Base-by-base conservation (phyloP, 2,888 invertebrate genomes). In the Allophyes oxyacanthae region DNA sequence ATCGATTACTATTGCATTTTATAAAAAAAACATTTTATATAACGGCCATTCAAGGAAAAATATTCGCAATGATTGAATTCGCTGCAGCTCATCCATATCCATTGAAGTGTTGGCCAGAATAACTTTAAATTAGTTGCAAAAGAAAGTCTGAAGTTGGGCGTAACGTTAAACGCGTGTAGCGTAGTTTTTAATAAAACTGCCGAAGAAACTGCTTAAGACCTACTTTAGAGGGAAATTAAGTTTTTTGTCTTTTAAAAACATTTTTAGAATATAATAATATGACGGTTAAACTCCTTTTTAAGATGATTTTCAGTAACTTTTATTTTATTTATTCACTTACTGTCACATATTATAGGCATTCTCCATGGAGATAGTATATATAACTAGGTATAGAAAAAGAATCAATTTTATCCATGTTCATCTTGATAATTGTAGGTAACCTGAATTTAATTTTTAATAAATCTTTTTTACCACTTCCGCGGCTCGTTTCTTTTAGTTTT, bases 1-100 rank as follows among this genome's bases (percentile, higher is more conserved):
- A 54, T 57, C 72, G 75, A 77, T 81, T 75, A 72, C 56, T 59
- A 75, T 75, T 71, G 20, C 20, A 20, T 20, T 20, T 62, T 59
- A 64, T 60, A 64, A 65, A 72, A 64, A 50, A 30, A 36, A 6
- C 25, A 14, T 42, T 49, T 64, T 58, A 60, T 48, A 54, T 15
- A 63, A 45, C 33, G 25, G 38, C 20, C 25, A 26, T 43, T 40
- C 7, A 36, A 26, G 34, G 30, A 37, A 64, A 58, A 59, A 58
- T 43, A 45, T 40, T 53, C 43, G 28, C 42, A 40, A 38, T 52
- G 14, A 60, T 46, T 56, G 53, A 52, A 68, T 60, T 34, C 9
- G 6, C 37, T 15, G 10, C 41, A 38, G 41, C 40, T 58, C 61
- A 59, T 70, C 62, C 56, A 69, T 59, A 56, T 26, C 57, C 34